phyloP scores from a whole-genome alignment of 37 sponge, comb jelly and placozoan species.

The Spongilla lacustris region DNA sequence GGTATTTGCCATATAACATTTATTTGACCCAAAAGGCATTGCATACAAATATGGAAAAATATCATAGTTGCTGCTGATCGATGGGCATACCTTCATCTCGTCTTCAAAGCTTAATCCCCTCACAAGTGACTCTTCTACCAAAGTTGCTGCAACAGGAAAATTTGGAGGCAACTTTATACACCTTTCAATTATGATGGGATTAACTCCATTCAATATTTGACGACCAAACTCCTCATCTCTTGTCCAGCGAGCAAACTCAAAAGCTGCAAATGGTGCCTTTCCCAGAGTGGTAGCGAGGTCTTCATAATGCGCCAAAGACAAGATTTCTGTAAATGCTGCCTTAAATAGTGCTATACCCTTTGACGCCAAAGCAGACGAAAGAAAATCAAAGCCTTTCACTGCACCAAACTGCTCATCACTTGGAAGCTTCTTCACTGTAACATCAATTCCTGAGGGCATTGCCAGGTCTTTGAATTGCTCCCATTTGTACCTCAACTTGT shows the following conservation, averaged over 20 bases:
- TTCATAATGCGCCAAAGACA: constrained; percentile 16
- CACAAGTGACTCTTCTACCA: constrained; percentile 77
- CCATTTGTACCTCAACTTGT: constrained; percentile 31
- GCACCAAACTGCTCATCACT: constrained; percentile 45
- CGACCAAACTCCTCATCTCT: constrained; percentile 77
- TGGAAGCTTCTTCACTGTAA: constrained; percentile 3
- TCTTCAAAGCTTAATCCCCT: constrained; percentile 71
- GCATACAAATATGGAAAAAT: no score
- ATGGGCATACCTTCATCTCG: constrained; percentile 58
- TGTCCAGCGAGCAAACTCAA: constrained; percentile 48
- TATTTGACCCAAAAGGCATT: no score
- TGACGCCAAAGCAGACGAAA: neutral
- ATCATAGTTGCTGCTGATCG: no score
- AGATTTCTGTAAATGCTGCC: neutral
- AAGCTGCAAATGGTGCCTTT: neutral
- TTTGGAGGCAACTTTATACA: constrained; percentile 44
- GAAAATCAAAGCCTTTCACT: constrained; percentile 42
- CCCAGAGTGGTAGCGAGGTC: neutral
- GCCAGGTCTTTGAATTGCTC: neutral
- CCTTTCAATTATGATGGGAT: constrained; percentile 50
- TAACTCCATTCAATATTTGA: constrained; percentile 73
- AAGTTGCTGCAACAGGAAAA: constrained; percentile 68
- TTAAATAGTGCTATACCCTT: neutral
- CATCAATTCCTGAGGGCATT: constrained; percentile 31
- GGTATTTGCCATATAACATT: no score